Base-by-base conservation (phyloP, 2,797 vertebrate genomes). In the Eutrigla gurnardus region DNA sequence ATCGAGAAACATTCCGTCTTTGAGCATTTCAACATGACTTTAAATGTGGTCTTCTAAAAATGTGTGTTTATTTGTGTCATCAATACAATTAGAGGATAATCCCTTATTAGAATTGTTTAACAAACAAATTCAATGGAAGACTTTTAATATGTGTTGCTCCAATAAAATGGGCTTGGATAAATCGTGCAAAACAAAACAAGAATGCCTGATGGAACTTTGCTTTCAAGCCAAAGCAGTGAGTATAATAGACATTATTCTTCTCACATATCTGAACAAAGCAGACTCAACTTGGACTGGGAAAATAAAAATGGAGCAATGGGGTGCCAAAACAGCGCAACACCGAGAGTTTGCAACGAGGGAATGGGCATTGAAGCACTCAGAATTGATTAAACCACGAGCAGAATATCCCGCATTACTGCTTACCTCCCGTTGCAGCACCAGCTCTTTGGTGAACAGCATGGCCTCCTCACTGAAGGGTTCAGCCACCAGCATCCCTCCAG, bases 381-480 rank as follows among this genome's bases (percentile, higher is more conserved):
- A 60, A 65, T 13, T 12, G 13, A 65, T 55, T 6, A 53, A 67
- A 76, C 7, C 4, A 3, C 55, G 43, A 69, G 45, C 71, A 54
- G 63, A 67, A 49, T 3, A 49, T 36, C 45, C 45, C 15, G 74
- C 33, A 35, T 45, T 13, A 32, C 18, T 39, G 55, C 95, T 91
- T 96, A 98, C 98, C 97, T 99, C 97, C 68, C 97, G 89, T 75
- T 98, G 97, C 81, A 99, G 89, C 82, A 99, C 98, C 86, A 99
- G 95, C 86, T 99, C 97, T 95, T 98, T 99, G 89, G 97, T 98
- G 93, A 98, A 98, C 75, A 95, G 92, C 11, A 91, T 95, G 83
- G 98, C 98, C 84, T 99, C 97, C 14, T 98, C 96, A n/a, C 96
- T 98, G 96, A 97, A 99, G 14, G 98, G 97, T 53, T 99, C 98